Evolutionary conservation across 1,140 invertebrate species (phyloP).

Genomic region (Caenorhabditis tropicalis): DNA sequence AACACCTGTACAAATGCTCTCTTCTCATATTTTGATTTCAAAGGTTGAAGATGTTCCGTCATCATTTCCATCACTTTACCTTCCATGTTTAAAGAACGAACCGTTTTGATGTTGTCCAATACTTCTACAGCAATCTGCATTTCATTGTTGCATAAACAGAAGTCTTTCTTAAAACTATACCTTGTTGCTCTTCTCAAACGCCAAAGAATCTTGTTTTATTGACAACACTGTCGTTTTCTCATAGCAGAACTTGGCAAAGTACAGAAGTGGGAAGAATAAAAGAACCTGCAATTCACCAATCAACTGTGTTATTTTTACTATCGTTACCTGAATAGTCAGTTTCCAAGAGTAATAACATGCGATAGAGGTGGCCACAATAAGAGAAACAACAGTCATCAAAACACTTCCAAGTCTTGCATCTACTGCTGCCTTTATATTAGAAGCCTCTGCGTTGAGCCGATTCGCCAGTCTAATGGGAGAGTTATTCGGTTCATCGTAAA

Average conservation of each 20-base stretch:
- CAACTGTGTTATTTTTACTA: background rate
- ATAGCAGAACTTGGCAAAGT: background rate
- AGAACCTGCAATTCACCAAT: background rate
- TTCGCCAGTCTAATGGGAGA: background rate
- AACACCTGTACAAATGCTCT: conserved; percentile 35
- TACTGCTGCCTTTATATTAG: conserved; percentile 74
- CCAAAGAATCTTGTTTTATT: background rate
- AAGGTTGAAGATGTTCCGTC: conserved; percentile 3
- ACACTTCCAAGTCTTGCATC: conserved; percentile 72
- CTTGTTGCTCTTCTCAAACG: background rate
- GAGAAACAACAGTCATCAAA: conserved; percentile 72
- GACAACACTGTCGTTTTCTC: background rate
- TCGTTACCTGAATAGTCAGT: conserved; percentile 64
- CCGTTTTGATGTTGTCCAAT: conserved; percentile 73
- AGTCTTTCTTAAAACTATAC: background rate
- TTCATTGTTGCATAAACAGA: too few species aligned
- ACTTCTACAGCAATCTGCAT: conserved; percentile 26
- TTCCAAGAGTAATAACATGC: conserved; percentile 72
- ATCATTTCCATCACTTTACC: conserved; percentile 66
- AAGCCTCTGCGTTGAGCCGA: conserved; percentile 74
- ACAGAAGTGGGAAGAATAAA: background rate
- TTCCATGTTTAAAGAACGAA: conserved; percentile 71
- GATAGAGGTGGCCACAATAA: conserved; percentile 67
- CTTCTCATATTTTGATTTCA: conserved; percentile 12
- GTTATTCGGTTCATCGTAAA: background rate